Base-by-base conservation (phyloP, 2,888 invertebrate genomes). In the Rhagium mordax region DNA sequence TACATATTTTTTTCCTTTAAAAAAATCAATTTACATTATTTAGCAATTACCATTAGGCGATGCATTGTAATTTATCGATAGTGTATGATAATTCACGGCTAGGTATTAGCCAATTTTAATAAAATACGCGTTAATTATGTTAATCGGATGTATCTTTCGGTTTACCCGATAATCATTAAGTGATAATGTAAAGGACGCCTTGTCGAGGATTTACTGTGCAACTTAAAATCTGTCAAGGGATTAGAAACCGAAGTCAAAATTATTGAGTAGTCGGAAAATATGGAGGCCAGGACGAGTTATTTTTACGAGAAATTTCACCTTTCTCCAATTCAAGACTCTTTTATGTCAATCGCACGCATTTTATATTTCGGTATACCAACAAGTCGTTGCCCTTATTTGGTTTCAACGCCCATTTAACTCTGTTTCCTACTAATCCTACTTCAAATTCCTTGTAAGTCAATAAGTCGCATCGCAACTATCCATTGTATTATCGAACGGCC, bases 21-120 rank as follows among this genome's bases (percentile, higher is more conserved):
- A 20, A 55, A 59, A 47, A 61, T 15, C 20, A 67, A 67, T 67
- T 67, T 67, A 55, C 67, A 67, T 67, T 67, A 67, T 57, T 67
- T 41, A 29, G 47, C 41, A 21, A 67, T 67, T 47, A 67, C 67
- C 53, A 65, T 65, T 65, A 65, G 53, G 53, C 33, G 29, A 29
- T 65, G 53, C 55, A 21, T 16, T 53, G 18, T 41, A 67, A 55
- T 55, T 67, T 67, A 67, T 67, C 24, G 55, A 67, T 15, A 57
- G 48, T 67, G 20, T 67, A 55, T 67, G 47, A 33, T 67, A 67
- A 67, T 67, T 57, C 33, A 47, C 57, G 24, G 33, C 41, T 27
- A 51, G 55, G 47, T 67, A 67, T 67, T 67, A 24, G 67, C 67
- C 53, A 67, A 67, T 67, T 67, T 57, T 55, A 21, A 57, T 67